Evolutionary conservation across 2,113 vertebrate species (phyloP), one percentile per base, ranked within the genome.

Genomic region (Prolemur simus): DNA sequence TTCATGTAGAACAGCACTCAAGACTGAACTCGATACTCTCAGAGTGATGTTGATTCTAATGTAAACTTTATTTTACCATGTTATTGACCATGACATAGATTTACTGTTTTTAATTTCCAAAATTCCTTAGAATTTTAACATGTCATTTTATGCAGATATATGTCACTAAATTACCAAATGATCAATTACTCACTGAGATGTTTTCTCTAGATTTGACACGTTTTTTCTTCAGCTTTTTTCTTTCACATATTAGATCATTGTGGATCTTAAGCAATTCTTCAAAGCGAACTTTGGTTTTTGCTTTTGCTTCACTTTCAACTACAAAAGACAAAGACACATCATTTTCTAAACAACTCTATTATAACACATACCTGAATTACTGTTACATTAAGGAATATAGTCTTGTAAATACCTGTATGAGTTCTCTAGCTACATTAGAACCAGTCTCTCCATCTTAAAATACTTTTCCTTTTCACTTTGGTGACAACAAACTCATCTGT

Each of bases 261-360:
- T 99, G 99, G 94, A 54, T 99, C 97, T 99, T 99, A 69, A 99
- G 98, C 27, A 99, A 98, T 89, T 99, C 99, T 93, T 99, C 99
- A 98, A 99, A 99, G 82, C 98, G 98, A 93, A 99, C 99, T 98
- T 98, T 99, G 68, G 99, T 99, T 98, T 99, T 99, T 89, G 98
- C 98, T 98, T 99, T 99, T 82, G 99, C 99, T 97, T 99, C 99
- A 98, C 99, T 99, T 97, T 99, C 98, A 98, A 98, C 99, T 99
- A 96, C 56, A 97, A 98, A 98, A 97, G 47, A 93, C 0, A 0
- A 42, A 63, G 96, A 73, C 81, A 34, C 69, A 23, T 97, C 54
- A 49, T 58, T 80, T 49, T 77, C 94, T 60, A 94, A 88, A 54
- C 34, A 96, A 96, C 17, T 83, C 3, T 80, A 73, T 39, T 95